Evolutionary conservation across 1,140 invertebrate genomes (phyloP).

Genomic region (Nasonia vitripennis): DNA sequence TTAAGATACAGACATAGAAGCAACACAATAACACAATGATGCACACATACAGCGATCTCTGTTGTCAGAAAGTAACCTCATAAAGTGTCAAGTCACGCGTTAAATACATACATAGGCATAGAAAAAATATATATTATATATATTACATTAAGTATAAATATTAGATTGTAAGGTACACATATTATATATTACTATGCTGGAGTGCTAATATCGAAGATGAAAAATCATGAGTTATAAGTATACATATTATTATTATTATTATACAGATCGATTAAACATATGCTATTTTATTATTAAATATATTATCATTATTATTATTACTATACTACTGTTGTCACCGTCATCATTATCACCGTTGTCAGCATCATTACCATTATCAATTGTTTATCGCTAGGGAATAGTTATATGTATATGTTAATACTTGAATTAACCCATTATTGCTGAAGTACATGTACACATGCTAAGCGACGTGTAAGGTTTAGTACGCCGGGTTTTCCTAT

Average conservation of each 20-base stretch:
- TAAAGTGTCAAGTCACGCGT: slow-evolving; percentile 61
- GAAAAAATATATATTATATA: slow-evolving; percentile 10
- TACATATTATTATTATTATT: neutral
- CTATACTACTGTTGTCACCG: neutral
- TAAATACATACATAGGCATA: slow-evolving; percentile 54
- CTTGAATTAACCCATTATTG: slow-evolving; percentile 17
- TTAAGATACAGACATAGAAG: neutral
- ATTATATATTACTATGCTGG: slow-evolving; percentile 9
- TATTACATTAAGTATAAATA: slow-evolving; percentile 3
- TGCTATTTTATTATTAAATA: slow-evolving; percentile 45
- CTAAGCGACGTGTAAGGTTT: neutral
- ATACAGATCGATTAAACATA: neutral
- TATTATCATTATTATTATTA: slow-evolving; percentile 31
- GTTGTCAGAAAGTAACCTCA: slow-evolving; percentile 66
- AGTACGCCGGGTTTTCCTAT: neutral
- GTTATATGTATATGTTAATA: slow-evolving; percentile 27
- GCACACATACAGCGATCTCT: slow-evolving; percentile 66
- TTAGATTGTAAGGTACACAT: neutral
- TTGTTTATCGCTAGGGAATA: slow-evolving; percentile 39
- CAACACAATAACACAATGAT: slow-evolving; percentile 1
- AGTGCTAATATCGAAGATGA: slow-evolving; percentile 24
- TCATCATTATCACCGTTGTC: slow-evolving; percentile 2
- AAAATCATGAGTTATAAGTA: neutral
- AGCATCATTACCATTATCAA: neutral
- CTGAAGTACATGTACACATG: slow-evolving; percentile 54